Conservation (phyloP, 2,888 invertebrate genomes). For the Salticus scenicus region DNA sequence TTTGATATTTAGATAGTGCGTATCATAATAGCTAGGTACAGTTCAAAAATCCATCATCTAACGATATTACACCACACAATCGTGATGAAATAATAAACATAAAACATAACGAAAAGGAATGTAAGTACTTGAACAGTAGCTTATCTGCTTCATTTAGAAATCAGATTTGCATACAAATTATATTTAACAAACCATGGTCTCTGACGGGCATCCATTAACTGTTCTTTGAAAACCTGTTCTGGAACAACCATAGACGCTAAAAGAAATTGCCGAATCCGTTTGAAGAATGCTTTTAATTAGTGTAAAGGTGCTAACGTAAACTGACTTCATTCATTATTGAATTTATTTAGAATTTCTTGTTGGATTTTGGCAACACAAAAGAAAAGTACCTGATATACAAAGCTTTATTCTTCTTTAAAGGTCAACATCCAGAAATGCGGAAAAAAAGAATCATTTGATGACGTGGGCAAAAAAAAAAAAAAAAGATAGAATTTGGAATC, state of each 20-base stretch:
- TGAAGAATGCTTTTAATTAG: not conserved
- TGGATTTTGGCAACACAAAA: not conserved
- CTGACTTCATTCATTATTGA: not conserved
- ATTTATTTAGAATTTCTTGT: not conserved
- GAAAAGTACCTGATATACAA: not conserved
- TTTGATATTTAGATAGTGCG: too few relatives aligned
- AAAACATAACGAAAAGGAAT: not conserved
- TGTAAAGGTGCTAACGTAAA: not conserved
- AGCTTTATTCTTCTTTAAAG: not conserved
- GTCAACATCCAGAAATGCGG: not conserved
- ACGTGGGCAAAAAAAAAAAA: too few relatives aligned
- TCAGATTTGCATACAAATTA: not conserved
- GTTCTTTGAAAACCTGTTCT: not conserved
- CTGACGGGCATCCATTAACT: not conserved
- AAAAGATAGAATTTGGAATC: constrained; percentile 2
- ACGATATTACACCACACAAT: too few relatives aligned
- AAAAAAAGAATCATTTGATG: constrained; percentile 14
- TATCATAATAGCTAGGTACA: too few relatives aligned
- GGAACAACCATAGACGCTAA: not conserved
- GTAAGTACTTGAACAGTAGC: constrained; percentile 11
- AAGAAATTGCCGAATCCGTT: not conserved
- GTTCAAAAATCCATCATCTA: too few relatives aligned
- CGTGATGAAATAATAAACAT: too few relatives aligned
- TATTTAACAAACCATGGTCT: not conserved
- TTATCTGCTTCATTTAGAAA: not conserved